Base-by-base conservation (phyloP, 2,888 invertebrate species). In the Xestoiulus laeticollis region DNA sequence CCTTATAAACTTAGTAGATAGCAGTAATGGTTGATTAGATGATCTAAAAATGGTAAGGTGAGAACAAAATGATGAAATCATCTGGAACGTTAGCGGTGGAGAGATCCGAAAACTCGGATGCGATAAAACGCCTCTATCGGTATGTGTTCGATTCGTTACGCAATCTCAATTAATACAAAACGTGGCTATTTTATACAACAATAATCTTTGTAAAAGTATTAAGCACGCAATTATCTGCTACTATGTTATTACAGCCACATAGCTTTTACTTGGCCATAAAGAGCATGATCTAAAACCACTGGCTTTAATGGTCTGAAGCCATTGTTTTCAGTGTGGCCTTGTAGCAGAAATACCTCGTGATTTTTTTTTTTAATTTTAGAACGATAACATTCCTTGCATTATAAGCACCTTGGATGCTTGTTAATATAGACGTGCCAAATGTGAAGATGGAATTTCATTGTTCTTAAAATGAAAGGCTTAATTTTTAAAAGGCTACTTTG, bases 21-120 rank as follows among this genome's bases (percentile, higher is more conserved):
- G 48, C 86, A 86, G 59, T 59, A 53, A 86, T 86, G 33, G 85
- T 43, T 85, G 43, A 43, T 43, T 38, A 85, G 26, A 85, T 85
- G 85, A n/a, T 85, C 44, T 38, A 85, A 88, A 88, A 87, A 88
- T 88, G 88, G 88, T 88, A 48, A 88, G 68, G 87, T 88, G 87
- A 88, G 53, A 87, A n/a, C n/a, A 68, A 33, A n/a, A 88, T 82
- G 82, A 88, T 87, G 87, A 88, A 88, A 83, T 68, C 33, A 26
- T 53, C 87, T 53, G 88, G 78, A 59, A 22, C 88, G 48, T 84
- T 87, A 38, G 32, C 85, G 87, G 85, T 33, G 68, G 88, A 88
- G 68, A 88, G 87, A 68, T 87, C 87, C 83, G 88, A 88, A 38
- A 88, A 84, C 53, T 84, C 87, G 38, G 88, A 88, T 85, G 87